A percentile compares a stretch with the other conserved stretches of the same genome.
Evolutionary conservation across 2,797 vertebrate species (phyloP).

Genomic region (Spondyliosoma cantharus): DNA sequence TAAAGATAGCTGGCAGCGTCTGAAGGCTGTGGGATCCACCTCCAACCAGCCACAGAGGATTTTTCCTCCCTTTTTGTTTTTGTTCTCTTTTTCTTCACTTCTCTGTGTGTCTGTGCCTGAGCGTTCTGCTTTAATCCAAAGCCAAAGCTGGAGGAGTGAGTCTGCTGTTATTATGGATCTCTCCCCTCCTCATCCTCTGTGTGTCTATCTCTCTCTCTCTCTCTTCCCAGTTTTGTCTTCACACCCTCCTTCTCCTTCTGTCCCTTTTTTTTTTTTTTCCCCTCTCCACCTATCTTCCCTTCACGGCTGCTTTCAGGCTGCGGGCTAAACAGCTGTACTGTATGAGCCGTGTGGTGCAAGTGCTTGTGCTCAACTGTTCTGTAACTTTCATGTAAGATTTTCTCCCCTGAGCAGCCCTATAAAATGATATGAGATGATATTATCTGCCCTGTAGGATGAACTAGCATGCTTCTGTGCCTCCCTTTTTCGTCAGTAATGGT

Average conservation of each 20-base stretch:
- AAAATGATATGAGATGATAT: conserved; percentile 38
- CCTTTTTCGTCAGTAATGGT: conserved; percentile 19
- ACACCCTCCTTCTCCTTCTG: conserved; percentile 19
- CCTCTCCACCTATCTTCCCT: conserved; percentile 47
- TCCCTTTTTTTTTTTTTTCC: conserved; percentile 15
- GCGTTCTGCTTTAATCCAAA: conserved; percentile 40
- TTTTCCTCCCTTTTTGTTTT: neutral
- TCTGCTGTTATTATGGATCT: conserved; percentile 22
- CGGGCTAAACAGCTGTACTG: conserved; percentile 55
- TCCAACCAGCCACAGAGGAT: conserved; percentile 42
- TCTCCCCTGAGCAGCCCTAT: conserved; percentile 23
- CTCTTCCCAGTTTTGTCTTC: conserved; percentile 16
- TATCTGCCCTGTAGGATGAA: conserved; percentile 32
- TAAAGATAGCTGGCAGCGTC: conserved; percentile 74
- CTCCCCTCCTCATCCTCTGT: conserved; percentile 19
- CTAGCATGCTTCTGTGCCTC: conserved; percentile 2
- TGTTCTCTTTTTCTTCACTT: conserved; percentile 3
- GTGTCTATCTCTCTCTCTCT: conserved; percentile 5
- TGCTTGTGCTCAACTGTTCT: conserved; percentile 30
- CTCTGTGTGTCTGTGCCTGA: conserved; percentile 19
- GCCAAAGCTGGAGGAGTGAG: conserved; percentile 36
- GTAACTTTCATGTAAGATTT: conserved; percentile 49
- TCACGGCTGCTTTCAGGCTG: conserved; percentile 42
- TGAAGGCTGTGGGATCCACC: conserved; percentile 42
- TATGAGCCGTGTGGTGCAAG: conserved; percentile 36